Conservation (phyloP, 2,797 vertebrate genomes). For the Bovichtus variegatus region DNA sequence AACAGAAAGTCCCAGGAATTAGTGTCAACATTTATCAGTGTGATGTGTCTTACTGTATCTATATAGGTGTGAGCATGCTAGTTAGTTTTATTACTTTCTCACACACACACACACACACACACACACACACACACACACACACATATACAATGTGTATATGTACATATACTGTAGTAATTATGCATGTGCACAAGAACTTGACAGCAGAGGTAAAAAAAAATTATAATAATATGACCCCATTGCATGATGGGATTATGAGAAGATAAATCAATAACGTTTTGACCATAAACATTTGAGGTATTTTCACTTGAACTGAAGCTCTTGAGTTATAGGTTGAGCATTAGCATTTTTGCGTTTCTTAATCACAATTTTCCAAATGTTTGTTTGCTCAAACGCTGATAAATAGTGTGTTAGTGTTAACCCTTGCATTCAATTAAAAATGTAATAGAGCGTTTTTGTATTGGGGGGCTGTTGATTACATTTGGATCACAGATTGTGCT, state of each 20-base stretch:
- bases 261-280: no score
- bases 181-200: neutral
- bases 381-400: neutral
- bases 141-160: neutral
- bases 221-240: neutral
- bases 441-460: neutral
- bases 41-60: neutral
- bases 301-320: neutral
- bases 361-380: neutral
- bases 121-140: neutral
- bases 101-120: no score
- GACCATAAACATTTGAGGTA: neutral
- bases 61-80: neutral
- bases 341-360: neutral
- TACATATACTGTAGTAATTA: neutral
- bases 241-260: neutral
- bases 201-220: neutral
- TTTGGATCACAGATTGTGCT: slow-evolving; percentile 6
- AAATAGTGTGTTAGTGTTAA: neutral
- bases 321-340: neutral
- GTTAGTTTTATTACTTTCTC: neutral
- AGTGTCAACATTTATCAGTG: neutral
- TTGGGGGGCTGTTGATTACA: neutral
- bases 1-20: neutral
- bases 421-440: neutral